phyloP scores from a whole-genome alignment of 2,113 vertebrate genomes.

The Gobiocypris rarus region DNA sequence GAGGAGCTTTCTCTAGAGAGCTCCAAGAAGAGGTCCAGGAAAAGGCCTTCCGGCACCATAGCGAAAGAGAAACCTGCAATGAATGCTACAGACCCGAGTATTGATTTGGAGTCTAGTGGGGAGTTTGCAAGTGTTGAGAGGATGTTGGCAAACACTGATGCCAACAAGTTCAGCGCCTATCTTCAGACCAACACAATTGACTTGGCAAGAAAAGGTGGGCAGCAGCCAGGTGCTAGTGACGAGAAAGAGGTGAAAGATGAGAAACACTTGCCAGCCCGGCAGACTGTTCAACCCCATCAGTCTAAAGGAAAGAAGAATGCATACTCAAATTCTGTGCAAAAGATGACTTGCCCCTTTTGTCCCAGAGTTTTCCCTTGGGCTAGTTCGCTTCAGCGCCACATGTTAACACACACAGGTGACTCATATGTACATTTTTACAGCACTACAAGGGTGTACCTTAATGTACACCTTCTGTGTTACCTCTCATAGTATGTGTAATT shows the following conservation, averaged over 20 bases:
- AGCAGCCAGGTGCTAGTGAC: conserved; percentile 70
- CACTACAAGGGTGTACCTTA: background rate
- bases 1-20: conserved; percentile 31
- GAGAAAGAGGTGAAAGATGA: conserved; percentile 78
- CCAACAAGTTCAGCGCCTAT: conserved; percentile 94
- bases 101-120: conserved; percentile 53
- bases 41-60: conserved; percentile 27
- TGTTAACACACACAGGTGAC: conserved; percentile 97
- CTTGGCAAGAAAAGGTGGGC: conserved; percentile 42
- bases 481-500: background rate
- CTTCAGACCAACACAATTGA: conserved; percentile 80
- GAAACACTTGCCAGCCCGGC: conserved; percentile 65
- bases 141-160: conserved; percentile 93
- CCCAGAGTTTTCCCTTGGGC: conserved; percentile 95
- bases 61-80: conserved; percentile 38
- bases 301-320: conserved; percentile 86
- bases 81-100: conserved; percentile 37
- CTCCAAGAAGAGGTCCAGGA: conserved; percentile 47
- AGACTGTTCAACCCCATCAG: conserved; percentile 60
- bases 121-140: conserved; percentile 89
- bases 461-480: background rate
- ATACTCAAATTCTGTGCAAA: conserved; percentile 92
- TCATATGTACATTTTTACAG: background rate
- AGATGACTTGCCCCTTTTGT: conserved; percentile 91
- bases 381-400: conserved; percentile 92